phyloP scores from a whole-genome alignment of 2,797 vertebrate genomes.

The Ctenopoma kingsleyae region DNA sequence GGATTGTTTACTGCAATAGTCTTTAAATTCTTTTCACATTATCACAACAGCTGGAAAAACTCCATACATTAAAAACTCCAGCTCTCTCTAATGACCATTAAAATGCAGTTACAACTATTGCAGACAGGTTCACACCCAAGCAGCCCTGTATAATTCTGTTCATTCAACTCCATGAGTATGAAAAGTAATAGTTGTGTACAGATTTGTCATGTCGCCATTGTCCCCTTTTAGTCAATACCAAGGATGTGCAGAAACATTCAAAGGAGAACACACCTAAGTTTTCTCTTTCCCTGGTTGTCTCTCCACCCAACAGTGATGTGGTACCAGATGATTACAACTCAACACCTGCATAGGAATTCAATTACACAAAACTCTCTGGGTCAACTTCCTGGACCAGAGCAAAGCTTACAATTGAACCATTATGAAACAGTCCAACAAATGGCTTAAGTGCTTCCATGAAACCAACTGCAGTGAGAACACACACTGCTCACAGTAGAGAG shows the following conservation, averaged over 20 bases:
- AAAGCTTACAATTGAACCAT: conserved; percentile 63
- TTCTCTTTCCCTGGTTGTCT: conserved; percentile 40
- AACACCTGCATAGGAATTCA: conserved; percentile 75
- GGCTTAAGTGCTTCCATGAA: conserved; percentile 75
- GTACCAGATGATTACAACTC: conserved; percentile 67
- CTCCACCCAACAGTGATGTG: conserved; percentile 67
- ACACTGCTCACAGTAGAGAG: conserved; percentile 70
- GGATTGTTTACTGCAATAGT: conserved; percentile 67
- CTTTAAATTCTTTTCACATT: conserved; percentile 72
- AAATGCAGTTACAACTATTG: conserved; percentile 60
- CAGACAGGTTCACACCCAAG: conserved; percentile 61
- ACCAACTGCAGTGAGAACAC: conserved; percentile 55
- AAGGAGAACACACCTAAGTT: conserved; percentile 40
- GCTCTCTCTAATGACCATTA: conserved; percentile 63
- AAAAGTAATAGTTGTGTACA: conserved; percentile 60
- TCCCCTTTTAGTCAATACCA: conserved; percentile 59
- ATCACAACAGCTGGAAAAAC: conserved; percentile 63
- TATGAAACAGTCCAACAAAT: conserved; percentile 72
- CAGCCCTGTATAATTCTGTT: conserved; percentile 64
- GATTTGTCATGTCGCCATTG: conserved; percentile 76
- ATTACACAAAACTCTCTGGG: conserved; percentile 61
- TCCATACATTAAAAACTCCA: conserved; percentile 73
- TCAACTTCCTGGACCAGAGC: conserved; percentile 59
- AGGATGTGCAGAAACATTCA: conserved; percentile 68
- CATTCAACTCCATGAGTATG: conserved; percentile 48